These are phyloP conservation scores for Machimus rusticus DNA, from an alignment of 2,888 invertebrate genomes.

Conservation along the genomic window DNA sequence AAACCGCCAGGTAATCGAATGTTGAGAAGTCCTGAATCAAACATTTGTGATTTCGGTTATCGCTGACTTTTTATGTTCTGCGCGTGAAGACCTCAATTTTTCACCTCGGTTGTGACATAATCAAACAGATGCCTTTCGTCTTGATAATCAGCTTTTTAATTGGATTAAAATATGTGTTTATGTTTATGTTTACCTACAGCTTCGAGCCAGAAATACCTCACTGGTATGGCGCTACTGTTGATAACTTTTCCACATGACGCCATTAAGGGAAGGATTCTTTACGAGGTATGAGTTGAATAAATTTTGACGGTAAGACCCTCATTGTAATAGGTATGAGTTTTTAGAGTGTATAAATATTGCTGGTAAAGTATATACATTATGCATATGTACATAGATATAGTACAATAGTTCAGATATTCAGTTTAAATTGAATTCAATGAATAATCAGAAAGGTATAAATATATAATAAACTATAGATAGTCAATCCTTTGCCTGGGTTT, in stretches of 20 bases:
- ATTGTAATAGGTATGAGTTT: too few relatives aligned
- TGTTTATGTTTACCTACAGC: neutral
- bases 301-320: neutral
- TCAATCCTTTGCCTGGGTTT: too few relatives aligned
- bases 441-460: too few relatives aligned
- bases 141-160: conserved; percentile 14
- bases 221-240: neutral
- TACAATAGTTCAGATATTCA: too few relatives aligned
- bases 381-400: too few relatives aligned
- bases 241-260: neutral
- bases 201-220: neutral
- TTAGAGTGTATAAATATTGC: too few relatives aligned
- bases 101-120: conserved; percentile 15
- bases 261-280: neutral
- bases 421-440: too few relatives aligned
- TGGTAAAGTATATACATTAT: too few relatives aligned
- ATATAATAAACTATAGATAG: too few relatives aligned
- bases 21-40: conserved; percentile 7
- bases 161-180: neutral
- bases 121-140: conserved; percentile 31
- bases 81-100: conserved; percentile 26
- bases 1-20: neutral
- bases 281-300: neutral
- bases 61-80: neutral
- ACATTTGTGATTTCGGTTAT: conserved; percentile 18